A percentile compares a stretch with the other conserved stretches of the same genome.
Conservation (phyloP, 2,888 invertebrate species). For the Lysandra coridon region DNA sequence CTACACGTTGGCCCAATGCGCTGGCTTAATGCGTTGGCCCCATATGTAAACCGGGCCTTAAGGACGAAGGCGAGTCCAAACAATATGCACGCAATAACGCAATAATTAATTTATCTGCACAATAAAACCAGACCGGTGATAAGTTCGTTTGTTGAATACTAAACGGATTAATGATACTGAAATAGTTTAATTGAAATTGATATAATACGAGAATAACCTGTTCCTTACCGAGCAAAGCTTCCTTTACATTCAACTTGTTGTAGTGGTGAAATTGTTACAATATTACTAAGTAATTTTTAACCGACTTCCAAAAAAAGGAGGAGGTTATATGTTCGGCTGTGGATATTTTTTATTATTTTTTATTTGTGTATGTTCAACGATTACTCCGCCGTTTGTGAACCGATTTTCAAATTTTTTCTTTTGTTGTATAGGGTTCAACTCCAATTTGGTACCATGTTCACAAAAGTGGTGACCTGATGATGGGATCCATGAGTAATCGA, state of each 20-base stretch:
- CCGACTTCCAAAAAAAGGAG: too few relatives aligned
- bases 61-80: not conserved
- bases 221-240: conserved; percentile 12
- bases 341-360: too few relatives aligned
- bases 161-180: conserved; percentile 30
- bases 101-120: conserved; percentile 29
- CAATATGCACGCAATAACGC: conserved; percentile 30
- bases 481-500: too few relatives aligned
- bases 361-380: too few relatives aligned
- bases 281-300: not conserved
- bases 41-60: not conserved
- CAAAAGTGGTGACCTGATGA: too few relatives aligned
- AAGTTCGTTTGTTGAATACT: conserved; percentile 28
- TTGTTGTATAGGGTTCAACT: too few relatives aligned
- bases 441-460: too few relatives aligned
- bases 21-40: too few relatives aligned
- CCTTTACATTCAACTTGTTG: conserved; percentile 9
- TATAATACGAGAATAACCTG: conserved; percentile 29
- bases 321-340: too few relatives aligned
- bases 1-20: too few relatives aligned
- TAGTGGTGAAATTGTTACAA: not conserved
- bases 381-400: too few relatives aligned
- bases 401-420: too few relatives aligned
- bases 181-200: conserved; percentile 31
- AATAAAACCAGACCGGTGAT: conserved; percentile 29